Conservation (phyloP, 2,113 vertebrate genomes). For the Eurystomus gularis region DNA sequence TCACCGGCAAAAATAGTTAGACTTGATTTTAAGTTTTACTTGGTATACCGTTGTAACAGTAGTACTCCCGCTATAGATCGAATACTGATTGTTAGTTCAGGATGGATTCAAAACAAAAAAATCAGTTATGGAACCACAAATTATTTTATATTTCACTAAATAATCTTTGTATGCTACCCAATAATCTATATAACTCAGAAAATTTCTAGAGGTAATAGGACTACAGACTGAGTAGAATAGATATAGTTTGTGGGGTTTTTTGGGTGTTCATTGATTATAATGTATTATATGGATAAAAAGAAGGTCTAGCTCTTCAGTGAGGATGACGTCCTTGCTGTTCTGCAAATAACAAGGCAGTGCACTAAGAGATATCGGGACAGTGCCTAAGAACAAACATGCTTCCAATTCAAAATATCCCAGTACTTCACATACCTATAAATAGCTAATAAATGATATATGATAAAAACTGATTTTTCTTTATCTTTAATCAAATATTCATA, state of each 20-base stretch:
- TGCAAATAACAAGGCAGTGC: background rate
- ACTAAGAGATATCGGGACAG: background rate
- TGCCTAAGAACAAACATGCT: background rate
- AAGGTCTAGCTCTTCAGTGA: background rate
- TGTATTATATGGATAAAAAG: background rate
- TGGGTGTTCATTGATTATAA: background rate
- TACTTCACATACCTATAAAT: background rate
- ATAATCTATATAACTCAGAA: background rate
- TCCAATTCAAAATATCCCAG: background rate
- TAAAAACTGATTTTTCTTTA: background rate
- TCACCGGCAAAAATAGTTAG: background rate
- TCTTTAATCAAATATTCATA: background rate
- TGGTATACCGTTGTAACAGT: background rate
- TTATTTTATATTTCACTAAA: background rate
- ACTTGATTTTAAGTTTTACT: background rate
- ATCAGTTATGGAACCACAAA: background rate
- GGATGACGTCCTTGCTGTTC: background rate
- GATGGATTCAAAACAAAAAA: background rate
- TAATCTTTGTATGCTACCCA: background rate
- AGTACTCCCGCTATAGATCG: background rate
- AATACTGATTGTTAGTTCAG: background rate
- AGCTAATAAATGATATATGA: background rate
- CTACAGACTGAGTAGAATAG: background rate
- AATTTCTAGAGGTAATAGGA: background rate
- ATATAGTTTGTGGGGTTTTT: accelerated